Conservation (phyloP, 2,113 vertebrate species). For the Halcyon malimbica region DNA sequence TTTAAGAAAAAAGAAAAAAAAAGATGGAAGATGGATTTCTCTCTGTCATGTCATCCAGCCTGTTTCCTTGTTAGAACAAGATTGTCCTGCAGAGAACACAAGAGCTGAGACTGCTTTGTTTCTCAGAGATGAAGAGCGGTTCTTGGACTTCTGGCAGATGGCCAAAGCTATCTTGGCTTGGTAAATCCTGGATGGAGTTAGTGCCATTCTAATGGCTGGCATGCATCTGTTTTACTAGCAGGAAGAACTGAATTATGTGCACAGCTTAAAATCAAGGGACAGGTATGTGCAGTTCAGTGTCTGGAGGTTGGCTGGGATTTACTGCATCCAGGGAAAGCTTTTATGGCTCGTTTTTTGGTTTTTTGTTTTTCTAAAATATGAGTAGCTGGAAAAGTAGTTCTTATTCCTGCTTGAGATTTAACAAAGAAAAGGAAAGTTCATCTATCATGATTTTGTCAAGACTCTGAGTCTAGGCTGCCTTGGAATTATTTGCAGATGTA, state of each 20-base stretch:
- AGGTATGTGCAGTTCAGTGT: background rate
- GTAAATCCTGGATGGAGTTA: background rate
- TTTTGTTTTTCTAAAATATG: background rate
- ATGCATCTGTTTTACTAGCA: background rate
- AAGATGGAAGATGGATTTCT: background rate
- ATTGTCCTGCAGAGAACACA: rapidly evolving
- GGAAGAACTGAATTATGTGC: background rate
- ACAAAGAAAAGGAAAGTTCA: background rate
- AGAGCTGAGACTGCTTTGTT: background rate
- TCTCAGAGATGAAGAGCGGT: background rate
- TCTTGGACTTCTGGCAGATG: background rate
- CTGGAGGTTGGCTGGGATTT: background rate
- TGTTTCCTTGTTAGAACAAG: background rate
- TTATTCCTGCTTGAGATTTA: background rate
- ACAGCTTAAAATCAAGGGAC: background rate
- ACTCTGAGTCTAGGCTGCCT: background rate
- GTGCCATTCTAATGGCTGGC: background rate
- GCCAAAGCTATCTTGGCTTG: background rate
- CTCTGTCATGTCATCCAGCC: background rate
- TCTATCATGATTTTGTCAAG: background rate
- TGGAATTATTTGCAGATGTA: background rate
- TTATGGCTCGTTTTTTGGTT: background rate
- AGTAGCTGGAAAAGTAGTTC: background rate
- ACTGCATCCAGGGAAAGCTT: background rate
- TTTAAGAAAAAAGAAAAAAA: too few species aligned